Evolutionary conservation across 1,140 invertebrate species (phyloP), one percentile per base, ranked within the genome.

Genomic region (Delia radicum): DNA sequence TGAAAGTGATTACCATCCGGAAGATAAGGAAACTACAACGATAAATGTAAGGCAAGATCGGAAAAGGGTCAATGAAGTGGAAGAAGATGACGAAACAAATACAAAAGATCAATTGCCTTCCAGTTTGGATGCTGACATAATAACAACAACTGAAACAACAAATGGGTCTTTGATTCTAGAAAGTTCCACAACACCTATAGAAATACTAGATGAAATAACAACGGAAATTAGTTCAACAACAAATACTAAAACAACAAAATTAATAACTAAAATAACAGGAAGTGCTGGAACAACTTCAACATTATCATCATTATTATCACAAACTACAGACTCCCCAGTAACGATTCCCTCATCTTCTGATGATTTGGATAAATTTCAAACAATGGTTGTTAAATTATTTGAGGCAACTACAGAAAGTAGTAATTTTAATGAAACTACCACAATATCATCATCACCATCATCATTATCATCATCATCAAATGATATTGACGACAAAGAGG

Each of bases 1-100:
- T 0, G 79, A 81, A 37, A 80, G 79, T 78, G 83, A 86, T 37
- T 81, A 82, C 75, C 69, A 81, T 79, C 79, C 79, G 0, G 55
- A 75, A 18, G 26, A 73, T 18, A 42, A 10, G 29, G 71, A 26
- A 5, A 37, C 71, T 7, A 37, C 69, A 7, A 31, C 69, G 5
- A 46, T 71, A 6, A 73, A 42, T 42, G n/a, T 55, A 46, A 24
- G 46, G 3, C 48, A 26, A n/a, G 62, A 27, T n/a, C 13, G 5
- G 26, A 0, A 26, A 73, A 18, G 71, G 5, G 1, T 28, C 13
- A 3, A 21, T 3, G 65, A 33, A 7, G n/a, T 6, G 12, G 62
- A 65, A 3, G 65, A 33, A 7, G 65, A 2, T 7, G 3, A 2
- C 12, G 69, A 48, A 15, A 13, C 0, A 42, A 27, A 18, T 28